Evolutionary conservation across 2,113 vertebrate genomes (phyloP), one percentile per base, ranked within the genome.

Genomic region (Hippocampus zosterae): DNA sequence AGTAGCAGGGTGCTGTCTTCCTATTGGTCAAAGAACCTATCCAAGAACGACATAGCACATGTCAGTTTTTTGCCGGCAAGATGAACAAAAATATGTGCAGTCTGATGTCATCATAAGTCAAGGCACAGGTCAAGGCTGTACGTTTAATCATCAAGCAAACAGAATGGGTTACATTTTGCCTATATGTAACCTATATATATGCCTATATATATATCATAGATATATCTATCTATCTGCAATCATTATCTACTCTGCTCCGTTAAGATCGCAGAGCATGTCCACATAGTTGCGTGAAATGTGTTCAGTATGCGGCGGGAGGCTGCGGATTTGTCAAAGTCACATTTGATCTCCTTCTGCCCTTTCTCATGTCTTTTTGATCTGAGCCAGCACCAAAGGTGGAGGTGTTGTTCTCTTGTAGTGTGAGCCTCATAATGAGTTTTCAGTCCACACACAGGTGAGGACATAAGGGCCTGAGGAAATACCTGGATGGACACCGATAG

Each of bases 291-390:
- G 29, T 74, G 7, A 2, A 41, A 53, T 40, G 67, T 61, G 65
- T 72, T 68, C 68, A 64, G 62, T 57, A 48, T 70, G 21, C 75
- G 37, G 27, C 46, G 21, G 53, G 56, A 75, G 64, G 37, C 73
- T 82, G 75, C 69, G 70, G 70, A 75, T 81, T 84, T 87, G 78
- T 86, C 73, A 80, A 75, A 75, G 74, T 60, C 71, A 29, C 75
- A 81, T 81, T 84, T 90, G 84, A 88, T 87, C 84, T 74, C 69
- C 21, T 67, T 72, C 75, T 79, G 65, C 50, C 73, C 80, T 84
- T 78, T 81, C 72, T 74, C 46, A 1, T 73, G 69, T 77, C 66
- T 77, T 80, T 84, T 80, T 87, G 79, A 88, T 85, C 81, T 76
- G 71, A 69, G 69, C 67, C 69, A 56, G 52, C 48, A 72, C 70